Base-by-base conservation (phyloP, 2,888 invertebrate genomes). In the Tenthredo notha region DNA sequence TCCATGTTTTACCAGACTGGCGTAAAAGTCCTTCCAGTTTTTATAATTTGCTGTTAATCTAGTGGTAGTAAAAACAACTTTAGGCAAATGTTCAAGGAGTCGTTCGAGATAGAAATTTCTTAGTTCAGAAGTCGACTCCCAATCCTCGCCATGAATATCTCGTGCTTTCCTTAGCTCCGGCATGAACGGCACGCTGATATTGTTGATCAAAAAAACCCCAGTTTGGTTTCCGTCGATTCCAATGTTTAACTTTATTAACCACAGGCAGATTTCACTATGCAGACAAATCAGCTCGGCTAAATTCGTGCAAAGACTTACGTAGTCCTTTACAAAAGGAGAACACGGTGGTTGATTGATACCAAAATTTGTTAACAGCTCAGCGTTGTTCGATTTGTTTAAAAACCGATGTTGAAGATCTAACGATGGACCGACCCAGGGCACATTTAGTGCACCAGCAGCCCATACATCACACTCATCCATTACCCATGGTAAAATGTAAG, bases 121-220 rank as follows among this genome's bases (percentile, higher is more conserved):
- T 10, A 87, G 47, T 3, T 75, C 72, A 0, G 82, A 18, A 21
- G 86, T 43, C 0, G 2, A 25, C 2, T 33, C 67, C 90, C 90
- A 90, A 0, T 85, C 50, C 5, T 88, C 85, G 1, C 88, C 88
- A 10, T 85, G 72, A 4, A 37, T 75, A 18, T 86, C 84, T 12
- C 88, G 50, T 21, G 88, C 88, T 25, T 86, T 87, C 37, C 90
- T 86, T n/a, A 90, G 33, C 18, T 86, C 82, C 7, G 88, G 89
- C 90, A 90, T 90, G 33, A 90, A 90, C 6, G 90, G 90, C 0
- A 90, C 84, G 83, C 90, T 90, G 2, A 90, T 87, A 47, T 90
- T 90, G 86, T 90, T 90, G n/a, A 90, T 90, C 21, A 90, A 83
- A 84, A 90, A 90, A 0, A 85, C 83, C 0, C 84, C 90, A 18